Evolutionary conservation across 2,113 vertebrate genomes (phyloP), one percentile per base, ranked within the genome.

Genomic region (Hymenochirus boettgeri): DNA sequence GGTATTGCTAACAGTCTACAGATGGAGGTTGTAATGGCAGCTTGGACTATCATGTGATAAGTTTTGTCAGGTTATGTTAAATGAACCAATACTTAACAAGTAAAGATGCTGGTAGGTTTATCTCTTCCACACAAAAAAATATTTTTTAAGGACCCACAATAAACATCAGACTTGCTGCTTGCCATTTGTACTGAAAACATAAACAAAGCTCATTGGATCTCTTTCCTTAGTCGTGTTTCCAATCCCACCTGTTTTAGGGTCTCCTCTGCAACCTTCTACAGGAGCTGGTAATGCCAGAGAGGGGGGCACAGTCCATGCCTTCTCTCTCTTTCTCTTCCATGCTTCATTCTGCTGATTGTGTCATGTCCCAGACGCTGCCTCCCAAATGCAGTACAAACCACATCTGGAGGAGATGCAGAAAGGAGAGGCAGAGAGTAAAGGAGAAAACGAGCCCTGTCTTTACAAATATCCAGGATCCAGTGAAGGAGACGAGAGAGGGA

Each of bases 281-380:
- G 4, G 47, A 24, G 52, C 37, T 15, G 37, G 4, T n/a, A 13
- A 18, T 45, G 33, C 18, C 25, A 46, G 53, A 71, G 79, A 50
- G 57, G 73, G 63, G 75, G 74, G 76, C 72, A 74, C 70, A 66
- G 51, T 35, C 26, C 3, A 55, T 2, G 69, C 60, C 70, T 47
- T 21, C 60, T 37, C 74, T 19, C 57, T 72, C 60, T 39, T 12
- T 60, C 74, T 69, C 69, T 66, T 35, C 62, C 55, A 12, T 29
- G 66, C 48, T 10, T 54, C 62, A 17, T 48, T 54, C 66, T 57
- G 31, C 25, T 54, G 47, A 22, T 53, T 45, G 19, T 1, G 39
- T 37, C 56, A 70, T 15, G 62, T 56, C 39, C 18, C 61, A 54
- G 50, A 26, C 50, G 37, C 18, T 29, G 35, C 51, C 25, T 45